Evolutionary conservation across 2,888 invertebrate species (phyloP), one percentile per base, ranked within the genome.

Genomic region (Caenorhabditis sp.): DNA sequence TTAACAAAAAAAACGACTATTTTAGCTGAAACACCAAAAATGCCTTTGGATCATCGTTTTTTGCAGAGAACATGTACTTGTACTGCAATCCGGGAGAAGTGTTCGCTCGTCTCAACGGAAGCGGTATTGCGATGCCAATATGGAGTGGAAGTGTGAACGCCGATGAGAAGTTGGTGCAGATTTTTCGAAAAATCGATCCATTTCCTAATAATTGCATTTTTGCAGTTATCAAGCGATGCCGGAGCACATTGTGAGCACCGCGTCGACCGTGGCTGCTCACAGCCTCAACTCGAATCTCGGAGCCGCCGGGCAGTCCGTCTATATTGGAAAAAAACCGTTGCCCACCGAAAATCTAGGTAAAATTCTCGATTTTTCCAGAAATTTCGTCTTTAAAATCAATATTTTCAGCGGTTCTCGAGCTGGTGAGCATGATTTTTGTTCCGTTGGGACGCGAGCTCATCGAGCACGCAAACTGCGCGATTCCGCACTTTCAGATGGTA

Each of bases 211-310:
- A n/a, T n/a, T n/a, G n/a, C n/a, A n/a, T n/a, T n/a, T 45, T 56
- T 72, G 37, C 55, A 80, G 79, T 9, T 80, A 80, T 55, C 70
- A 70, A 11, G 48, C 68, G 22, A 39, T 66, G 15, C 74, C 78
- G 0, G 74, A 73, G 11, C 27, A 70, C 41, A 41, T 61, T 26
- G 63, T 74, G 17, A 46, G 45, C 13, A 1, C 48, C 8, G 65
- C 73, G 13, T 17, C 52, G 0, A 9, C 9, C 35, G 2, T 2
- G 9, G 13, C n/a, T 20, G 46, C 15, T 66, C 68, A 8, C 58
- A 52, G 8, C 22, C 22, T 22, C n/a, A 43, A 17, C 35, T 32
- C 58, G 20, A 78, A 78, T 32, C 53, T 80, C n/a, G 80, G 80
- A 15, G 80, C 55, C 3, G 75, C 78, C 26, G 78, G 78, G 22